Percentiles rank a stretch among this genome's conserved stretches.
phyloP scores from a whole-genome alignment of 1,140 invertebrate genomes.

The Zeugodacus cucurbitae region DNA sequence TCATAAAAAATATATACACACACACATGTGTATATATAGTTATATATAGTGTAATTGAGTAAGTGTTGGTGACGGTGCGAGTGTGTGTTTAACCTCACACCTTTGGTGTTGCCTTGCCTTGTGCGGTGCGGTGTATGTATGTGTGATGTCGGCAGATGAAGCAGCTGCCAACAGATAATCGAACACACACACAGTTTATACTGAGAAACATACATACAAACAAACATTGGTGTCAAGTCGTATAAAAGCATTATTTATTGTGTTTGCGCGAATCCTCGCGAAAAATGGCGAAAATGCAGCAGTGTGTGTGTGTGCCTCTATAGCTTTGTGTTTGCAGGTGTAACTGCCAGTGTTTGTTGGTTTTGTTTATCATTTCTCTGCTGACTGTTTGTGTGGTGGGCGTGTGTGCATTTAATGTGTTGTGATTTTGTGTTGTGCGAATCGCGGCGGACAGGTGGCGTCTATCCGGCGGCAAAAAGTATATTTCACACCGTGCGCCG shows the following conservation, averaged over 20 bases:
- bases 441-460: not conserved
- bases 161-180: not conserved
- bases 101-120: not conserved
- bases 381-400: not conserved
- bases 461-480: not conserved
- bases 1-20: not conserved
- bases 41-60: not conserved
- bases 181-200: not conserved
- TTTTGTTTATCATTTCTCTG: not conserved
- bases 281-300: not conserved
- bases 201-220: not conserved
- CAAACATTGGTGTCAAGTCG: not conserved
- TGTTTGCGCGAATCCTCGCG: not conserved
- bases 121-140: not conserved
- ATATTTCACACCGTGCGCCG: not conserved
- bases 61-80: not conserved
- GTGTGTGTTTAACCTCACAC: not conserved
- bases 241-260: constrained; percentile 20
- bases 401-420: not conserved
- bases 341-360: not conserved
- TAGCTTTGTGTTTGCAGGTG: no score
- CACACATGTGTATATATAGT: not conserved
- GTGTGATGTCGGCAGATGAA: not conserved
- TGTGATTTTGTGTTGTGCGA: not conserved
- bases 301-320: not conserved